phyloP scores from a whole-genome alignment of 1,140 invertebrate genomes.

The Diuraphis noxia region DNA sequence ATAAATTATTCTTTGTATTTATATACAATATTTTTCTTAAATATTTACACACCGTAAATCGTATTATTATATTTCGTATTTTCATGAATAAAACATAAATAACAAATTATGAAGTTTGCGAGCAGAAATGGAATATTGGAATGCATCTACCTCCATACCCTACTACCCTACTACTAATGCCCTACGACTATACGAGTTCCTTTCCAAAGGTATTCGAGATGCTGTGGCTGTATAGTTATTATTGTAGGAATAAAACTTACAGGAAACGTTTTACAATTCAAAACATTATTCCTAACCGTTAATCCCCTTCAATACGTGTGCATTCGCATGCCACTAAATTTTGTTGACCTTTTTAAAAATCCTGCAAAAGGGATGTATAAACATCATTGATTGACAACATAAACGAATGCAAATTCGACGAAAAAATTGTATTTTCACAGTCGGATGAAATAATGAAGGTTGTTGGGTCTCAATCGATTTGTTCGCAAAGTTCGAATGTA shows the following conservation, averaged over 20 bases:
- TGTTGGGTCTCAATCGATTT: not conserved
- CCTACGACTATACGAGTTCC: not conserved
- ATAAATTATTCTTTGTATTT: not conserved
- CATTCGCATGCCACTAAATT: not conserved
- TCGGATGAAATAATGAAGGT: not conserved
- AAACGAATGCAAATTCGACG: not conserved
- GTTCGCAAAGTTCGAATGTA: not conserved
- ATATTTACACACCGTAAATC: not conserved
- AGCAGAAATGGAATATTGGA: not conserved
- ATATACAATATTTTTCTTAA: not conserved
- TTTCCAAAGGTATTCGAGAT: not conserved
- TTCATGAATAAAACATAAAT: not conserved
- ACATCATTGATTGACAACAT: not conserved
- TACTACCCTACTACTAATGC: too few relatives aligned
- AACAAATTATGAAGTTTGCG: not conserved
- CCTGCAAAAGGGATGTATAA: not conserved
- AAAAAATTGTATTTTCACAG: not conserved
- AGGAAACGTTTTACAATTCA: not conserved
- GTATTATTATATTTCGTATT: not conserved
- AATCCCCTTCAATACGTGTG: not conserved
- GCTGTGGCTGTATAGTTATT: not conserved
- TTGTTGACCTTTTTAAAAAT: not conserved
- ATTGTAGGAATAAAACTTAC: not conserved
- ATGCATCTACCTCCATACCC: not conserved
- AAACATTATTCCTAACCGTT: not conserved